Base-by-base conservation (phyloP, 2,113 vertebrate species). In the Paracanthobrama guichenoti region DNA sequence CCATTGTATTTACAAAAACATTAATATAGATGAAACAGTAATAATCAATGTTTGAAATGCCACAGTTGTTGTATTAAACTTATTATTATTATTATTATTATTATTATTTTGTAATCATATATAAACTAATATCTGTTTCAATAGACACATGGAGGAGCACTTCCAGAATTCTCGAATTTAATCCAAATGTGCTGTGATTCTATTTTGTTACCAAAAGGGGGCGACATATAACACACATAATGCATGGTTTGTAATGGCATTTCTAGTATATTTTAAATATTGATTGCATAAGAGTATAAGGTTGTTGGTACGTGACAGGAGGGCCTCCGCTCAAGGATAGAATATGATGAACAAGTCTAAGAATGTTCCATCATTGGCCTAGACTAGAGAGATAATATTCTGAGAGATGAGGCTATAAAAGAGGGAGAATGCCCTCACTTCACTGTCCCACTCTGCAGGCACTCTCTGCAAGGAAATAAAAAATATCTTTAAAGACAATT, bases 121-220 rank as follows among this genome's bases (percentile, higher is more conserved):
- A 67, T 67, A 39, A 39, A 39, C 18, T 22, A 35, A 1, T 55
- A 31, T 22, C 22, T 11, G 8, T 22, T 67, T 67, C 18, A 31
- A 20, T 31, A 66, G 26, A 1, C 4, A 10, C 14, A 35, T 67
- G 28, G 28, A 66, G 8, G 14, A 66, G 28, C 14, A 18, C 6
- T 66, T 66, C 26, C 62, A 31, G 24, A 64, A 14, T 31, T 4
- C 26, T 64, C 6, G 6, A 66, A 18, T 8, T 64, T 7, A 64
- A 66, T 16, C 16, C 16, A 20, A 18, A 8, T 57, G 81, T 28
- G 10, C 26, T 87, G 87, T 87, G 5, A 85, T 91, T 55, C 55
- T 82, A 71, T 0, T 2, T 53, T 3, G 44, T 5, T 18, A 4
- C 87, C 93, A 87, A 28, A 75, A 91, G 94, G 86, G 91, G 92